phyloP scores from a whole-genome alignment of 2,113 vertebrate genomes.

The Scatophagus argus region DNA sequence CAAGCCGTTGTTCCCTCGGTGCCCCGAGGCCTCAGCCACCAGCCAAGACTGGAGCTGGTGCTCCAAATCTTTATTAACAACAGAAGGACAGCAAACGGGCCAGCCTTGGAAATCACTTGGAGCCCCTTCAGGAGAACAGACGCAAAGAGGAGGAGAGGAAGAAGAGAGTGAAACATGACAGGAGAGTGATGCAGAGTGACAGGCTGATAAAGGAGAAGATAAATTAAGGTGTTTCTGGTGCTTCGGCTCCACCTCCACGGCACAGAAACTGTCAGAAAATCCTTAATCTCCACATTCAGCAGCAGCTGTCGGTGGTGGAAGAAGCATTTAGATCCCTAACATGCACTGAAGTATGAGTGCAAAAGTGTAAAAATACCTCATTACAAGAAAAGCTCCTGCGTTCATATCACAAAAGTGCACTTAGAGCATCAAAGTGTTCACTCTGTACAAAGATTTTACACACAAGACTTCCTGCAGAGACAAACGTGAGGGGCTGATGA shows the following conservation, averaged over 20 bases:
- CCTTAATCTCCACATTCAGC: neutral
- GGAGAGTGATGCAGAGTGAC: conserved; percentile 46
- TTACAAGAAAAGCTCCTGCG: neutral
- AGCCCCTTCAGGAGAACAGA: conserved; percentile 41
- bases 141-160: conserved; percentile 19
- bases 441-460: neutral
- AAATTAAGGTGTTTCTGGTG: conserved; percentile 27
- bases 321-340: neutral
- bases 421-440: neutral
- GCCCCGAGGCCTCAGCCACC: conserved; percentile 63
- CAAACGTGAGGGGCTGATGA: no score
- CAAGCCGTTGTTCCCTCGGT: conserved; percentile 51
- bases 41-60: conserved; percentile 60
- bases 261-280: neutral
- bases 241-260: neutral
- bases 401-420: neutral
- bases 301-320: neutral
- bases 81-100: conserved; percentile 76
- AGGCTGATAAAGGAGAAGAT: conserved; percentile 29
- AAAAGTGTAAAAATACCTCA: neutral
- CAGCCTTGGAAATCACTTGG: conserved; percentile 68
- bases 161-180: conserved; percentile 27
- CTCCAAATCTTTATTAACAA: conserved; percentile 83
- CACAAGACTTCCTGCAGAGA: no score
- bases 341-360: no score